Base-by-base conservation (phyloP, 2,888 invertebrate species). In the Pandemis heparana region DNA sequence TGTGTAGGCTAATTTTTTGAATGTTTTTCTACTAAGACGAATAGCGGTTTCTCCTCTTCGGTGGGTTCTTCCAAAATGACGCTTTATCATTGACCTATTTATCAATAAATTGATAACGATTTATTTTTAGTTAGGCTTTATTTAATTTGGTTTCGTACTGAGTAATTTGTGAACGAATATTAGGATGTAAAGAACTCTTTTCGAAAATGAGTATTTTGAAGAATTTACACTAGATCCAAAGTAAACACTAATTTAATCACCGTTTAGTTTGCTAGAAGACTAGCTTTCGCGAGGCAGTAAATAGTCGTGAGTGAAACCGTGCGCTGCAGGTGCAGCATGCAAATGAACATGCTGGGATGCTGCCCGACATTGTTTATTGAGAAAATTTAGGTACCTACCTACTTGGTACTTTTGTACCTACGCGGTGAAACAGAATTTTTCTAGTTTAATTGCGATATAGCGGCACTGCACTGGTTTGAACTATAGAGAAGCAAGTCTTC, bases 301-400 rank as follows among this genome's bases (percentile, higher is more conserved):
- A 46, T 60, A 66, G 60, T 80, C 80, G 81, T 81, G 81, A 85
- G 82, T 81, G 81, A 85, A 85, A 83, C 76, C 70, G 73, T 71
- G 74, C 77, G 77, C 79, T 77, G 81, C 84, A 72, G 75, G 79
- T 76, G 79, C 79, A 77, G 80, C 78, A 85, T 83, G 83, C 81
- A 83, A 85, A 87, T 85, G 76, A 79, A 76, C 75, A 77, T 75
- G 77, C 74, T 75, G 60, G 68, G 73, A 74, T 69, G 69, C 73
- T 69, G 73, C 39, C 60, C 69, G 60, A 74, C 60, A 64, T 69
- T 74, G 43, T 69, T 73, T 74, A 59, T 69, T 38, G 46, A 63
- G 63, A 73, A 73, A 60, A 73, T 63, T 62, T 9, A 68, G 32
- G 48, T 46, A 68, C 46, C 39, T 46, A 68, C 46, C 39, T 32